Evolutionary conservation across 2,797 vertebrate genomes (phyloP), one percentile per base, ranked within the genome.

Genomic region (Lutjanus argentimaculatus): DNA sequence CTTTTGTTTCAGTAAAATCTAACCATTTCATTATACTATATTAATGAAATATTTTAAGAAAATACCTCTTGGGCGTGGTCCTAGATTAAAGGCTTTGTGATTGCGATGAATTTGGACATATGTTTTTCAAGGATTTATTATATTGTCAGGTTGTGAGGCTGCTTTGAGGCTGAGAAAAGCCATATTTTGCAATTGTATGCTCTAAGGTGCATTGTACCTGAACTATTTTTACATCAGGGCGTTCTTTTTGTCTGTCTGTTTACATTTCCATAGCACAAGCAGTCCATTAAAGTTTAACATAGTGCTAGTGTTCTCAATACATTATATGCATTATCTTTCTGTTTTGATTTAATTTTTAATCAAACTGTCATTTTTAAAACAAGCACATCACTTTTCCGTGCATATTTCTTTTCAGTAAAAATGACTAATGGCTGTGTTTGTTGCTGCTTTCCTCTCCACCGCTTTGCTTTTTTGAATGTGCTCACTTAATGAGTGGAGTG

Each of bases 361-460:
- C 57, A 77, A 65, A 65, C 43, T 15, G 42, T 78, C 69, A 68
- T 6, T 17, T 56, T 13, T 16, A 58, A 72, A 85, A 74, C n/a
- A 63, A 51, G 52, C n/a, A 6, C 48, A 36, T 30, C 30, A 49
- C 43, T 57, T 79, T 81, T 40, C 13, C 43, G 63, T 40, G 19
- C 19, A 43, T 67, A 59, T 58, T 67, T 30, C 58, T 64, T 69
- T 71, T 61, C 4, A 43, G 22, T 72, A 16, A 80, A 80, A 85
- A 77, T 72, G n/a, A 68, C 64, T 71, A 80, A 80, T 73, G 67
- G 45, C 42, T 61, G 42, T 59, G n/a, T 82, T 67, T 84, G 75
- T 79, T 75, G 82, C 67, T 75, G 82, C 67, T 81, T 46, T 14
- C 21, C 68, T 76, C 62, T 67, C 6, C 21, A 4, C 59, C 45